Evolutionary conservation across 2,888 invertebrate species (phyloP), one percentile per base, ranked within the genome.

Genomic region (Synanthedon andrenaeformis): DNA sequence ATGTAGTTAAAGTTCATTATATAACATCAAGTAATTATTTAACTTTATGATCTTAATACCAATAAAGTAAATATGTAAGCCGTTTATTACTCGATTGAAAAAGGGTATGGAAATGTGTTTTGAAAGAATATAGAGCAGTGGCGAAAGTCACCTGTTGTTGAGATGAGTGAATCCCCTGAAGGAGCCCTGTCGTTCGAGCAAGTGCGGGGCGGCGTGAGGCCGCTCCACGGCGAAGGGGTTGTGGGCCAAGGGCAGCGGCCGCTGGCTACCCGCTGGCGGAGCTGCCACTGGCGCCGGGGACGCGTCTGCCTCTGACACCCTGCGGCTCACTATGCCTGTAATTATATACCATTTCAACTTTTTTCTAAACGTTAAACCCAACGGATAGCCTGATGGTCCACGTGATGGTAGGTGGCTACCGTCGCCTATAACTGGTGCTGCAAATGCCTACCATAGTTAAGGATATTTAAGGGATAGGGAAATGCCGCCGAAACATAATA

Each of bases 221-320:
- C 98, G 90, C 78, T 97, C 97, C 65, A 97, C 97, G 10, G 97
- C 97, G 80, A 95, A 96, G 1, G 96, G 97, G 85, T 97, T 97
- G 72, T 92, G 89, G 49, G 89, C 77, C 51, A 89, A 70, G n/a
- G 51, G 51, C 51, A 12, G 51, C 48, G 76, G 68, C 41, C 53
- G 51, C 3, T 42, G 48, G 5, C 41, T 19, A 23, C 62, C 53
- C 49, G 61, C 53, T 10, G 57, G 52, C 17, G 54, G 54, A 41
- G 54, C 28, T 12, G 72, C 67, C 57, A 79, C 74, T 58, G 71
- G 69, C 55, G 67, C 62, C 56, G 76, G 53, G 45, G 54, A 51
- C 54, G 60, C 60, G 61, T 84, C 85, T 54, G 76, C 80, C 58
- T 86, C 87, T 0, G 86, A 85, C 45, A 69, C 72, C 42, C 85